Evolutionary conservation across 2,888 invertebrate genomes (phyloP).

Genomic region (Prostheceraeus crozeri): DNA sequence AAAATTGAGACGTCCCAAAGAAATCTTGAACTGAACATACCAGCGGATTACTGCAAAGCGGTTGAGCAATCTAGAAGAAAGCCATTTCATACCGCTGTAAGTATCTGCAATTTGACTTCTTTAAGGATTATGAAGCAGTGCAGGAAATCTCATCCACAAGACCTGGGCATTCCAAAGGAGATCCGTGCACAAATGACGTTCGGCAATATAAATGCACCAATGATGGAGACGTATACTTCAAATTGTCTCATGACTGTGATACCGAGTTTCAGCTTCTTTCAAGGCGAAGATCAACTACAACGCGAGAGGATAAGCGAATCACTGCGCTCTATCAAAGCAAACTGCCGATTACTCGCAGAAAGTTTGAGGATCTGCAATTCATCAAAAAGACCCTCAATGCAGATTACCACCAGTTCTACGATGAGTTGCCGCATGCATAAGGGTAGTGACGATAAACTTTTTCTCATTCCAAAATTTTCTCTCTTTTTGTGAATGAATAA

Average conservation of each 20-base stretch:
- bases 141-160: slow-evolving; percentile 23
- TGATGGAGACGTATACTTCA: slow-evolving; percentile 11
- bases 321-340: not conserved
- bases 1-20: not conserved
- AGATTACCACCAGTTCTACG: slow-evolving; percentile 18
- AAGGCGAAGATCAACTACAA: not conserved
- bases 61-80: not conserved
- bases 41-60: slow-evolving; percentile 1
- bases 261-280: not conserved
- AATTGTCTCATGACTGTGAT: slow-evolving; percentile 6
- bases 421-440: not conserved
- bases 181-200: slow-evolving; percentile 16
- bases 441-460: no score
- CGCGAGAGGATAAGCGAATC: slow-evolving; percentile 12
- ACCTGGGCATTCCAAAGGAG: slow-evolving; percentile 17
- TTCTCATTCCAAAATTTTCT: no score
- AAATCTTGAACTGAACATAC: not conserved
- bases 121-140: slow-evolving; percentile 21
- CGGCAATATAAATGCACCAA: slow-evolving; percentile 15
- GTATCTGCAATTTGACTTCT: slow-evolving; percentile 19
- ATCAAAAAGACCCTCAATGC: slow-evolving; percentile 21
- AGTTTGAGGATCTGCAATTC: slow-evolving; percentile 24
- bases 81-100: slow-evolving; percentile 10
- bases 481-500: no score
- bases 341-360: slow-evolving; percentile 4